A percentile compares a stretch with the other conserved stretches of the same genome.
These are phyloP conservation scores for Hydrotaea cyrtoneurina DNA, from an alignment of 2,888 invertebrate genomes.

Conservation along the genomic window DNA sequence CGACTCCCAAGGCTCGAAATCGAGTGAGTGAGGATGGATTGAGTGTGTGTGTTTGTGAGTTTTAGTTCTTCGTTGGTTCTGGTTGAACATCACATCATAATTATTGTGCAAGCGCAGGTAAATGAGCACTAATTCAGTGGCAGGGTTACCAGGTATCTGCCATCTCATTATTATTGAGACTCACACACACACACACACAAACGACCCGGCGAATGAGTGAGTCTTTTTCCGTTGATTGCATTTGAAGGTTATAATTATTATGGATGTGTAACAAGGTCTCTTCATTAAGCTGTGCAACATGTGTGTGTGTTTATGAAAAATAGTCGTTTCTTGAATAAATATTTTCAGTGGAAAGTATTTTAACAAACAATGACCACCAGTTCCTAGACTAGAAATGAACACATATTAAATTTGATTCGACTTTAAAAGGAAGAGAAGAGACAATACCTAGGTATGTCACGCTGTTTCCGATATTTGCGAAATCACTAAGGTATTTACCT, in stretches of 20 bases:
- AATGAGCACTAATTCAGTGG: slow-evolving; percentile 39
- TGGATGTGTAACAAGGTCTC: slow-evolving; percentile 46
- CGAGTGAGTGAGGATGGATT: background rate
- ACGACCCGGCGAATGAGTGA: background rate
- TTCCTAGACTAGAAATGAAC: no score
- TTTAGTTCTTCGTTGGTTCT: background rate
- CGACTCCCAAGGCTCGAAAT: slow-evolving; percentile 15
- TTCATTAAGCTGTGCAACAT: background rate
- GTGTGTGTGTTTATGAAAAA: background rate
- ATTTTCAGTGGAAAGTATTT: no score
- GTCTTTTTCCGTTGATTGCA: background rate
- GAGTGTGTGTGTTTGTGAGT: background rate
- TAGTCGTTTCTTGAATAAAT: background rate
- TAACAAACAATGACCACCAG: no score
- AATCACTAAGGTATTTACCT: no score
- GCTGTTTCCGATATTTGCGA: no score
- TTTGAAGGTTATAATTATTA: slow-evolving; percentile 43
- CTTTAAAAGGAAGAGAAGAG: no score
- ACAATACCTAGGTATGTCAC: no score
- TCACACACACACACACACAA: background rate
- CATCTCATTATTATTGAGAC: background rate
- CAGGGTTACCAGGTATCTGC: slow-evolving; percentile 40
- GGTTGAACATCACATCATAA: slow-evolving; percentile 34
- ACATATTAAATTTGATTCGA: no score
- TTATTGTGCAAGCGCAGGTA: slow-evolving; percentile 51